Evolutionary conservation across 37 sponge, comb jelly and placozoan genomes (phyloP).

Genomic region (Diacarnus erythraeanus): DNA sequence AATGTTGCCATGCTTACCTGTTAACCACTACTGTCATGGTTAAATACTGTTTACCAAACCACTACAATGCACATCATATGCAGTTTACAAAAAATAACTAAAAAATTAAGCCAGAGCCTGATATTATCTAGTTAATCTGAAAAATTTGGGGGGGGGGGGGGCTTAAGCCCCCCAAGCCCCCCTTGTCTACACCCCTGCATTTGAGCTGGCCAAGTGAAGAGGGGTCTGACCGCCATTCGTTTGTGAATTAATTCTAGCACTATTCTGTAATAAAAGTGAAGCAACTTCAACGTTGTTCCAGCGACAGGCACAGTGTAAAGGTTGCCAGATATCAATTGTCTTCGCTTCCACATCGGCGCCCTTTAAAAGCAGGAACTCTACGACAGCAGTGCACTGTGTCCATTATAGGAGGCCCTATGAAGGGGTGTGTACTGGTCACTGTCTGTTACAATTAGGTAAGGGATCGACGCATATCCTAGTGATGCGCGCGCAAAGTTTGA

Average conservation of each 20-base stretch:
- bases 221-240: constrained; percentile 91
- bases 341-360: constrained; percentile 74
- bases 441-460: constrained; percentile 69
- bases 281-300: constrained; percentile 91
- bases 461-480: no score
- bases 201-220: constrained; percentile 86
- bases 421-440: constrained; percentile 92
- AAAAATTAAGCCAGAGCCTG: no score
- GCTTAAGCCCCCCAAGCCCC: no score
- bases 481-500: no score
- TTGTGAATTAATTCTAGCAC: constrained; percentile 79
- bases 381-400: constrained; percentile 75
- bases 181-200: no score
- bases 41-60: no score
- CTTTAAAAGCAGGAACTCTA: constrained; percentile 55
- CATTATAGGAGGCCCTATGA: constrained; percentile 94
- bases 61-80: no score
- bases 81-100: no score
- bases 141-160: no score
- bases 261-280: constrained; percentile 77
- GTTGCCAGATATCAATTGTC: constrained; percentile 90
- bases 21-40: no score
- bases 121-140: no score
- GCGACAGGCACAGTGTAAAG: constrained; percentile 94
- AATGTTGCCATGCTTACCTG: no score